phyloP scores from a whole-genome alignment of 2,888 invertebrate species.

The Rhamnusium bicolor region DNA sequence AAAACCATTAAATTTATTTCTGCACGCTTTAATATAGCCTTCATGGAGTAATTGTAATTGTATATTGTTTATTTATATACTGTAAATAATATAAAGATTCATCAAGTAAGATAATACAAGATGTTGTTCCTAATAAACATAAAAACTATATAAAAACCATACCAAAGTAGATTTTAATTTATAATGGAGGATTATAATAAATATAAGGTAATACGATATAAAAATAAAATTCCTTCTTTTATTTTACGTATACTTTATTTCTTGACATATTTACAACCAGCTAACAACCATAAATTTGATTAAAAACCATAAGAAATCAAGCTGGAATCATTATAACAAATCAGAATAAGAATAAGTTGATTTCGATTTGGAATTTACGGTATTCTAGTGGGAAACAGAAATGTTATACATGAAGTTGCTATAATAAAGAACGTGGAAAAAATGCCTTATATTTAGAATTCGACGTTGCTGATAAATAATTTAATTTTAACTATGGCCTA shows the following conservation, averaged over 20 bases:
- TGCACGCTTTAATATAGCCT: conserved; percentile 7
- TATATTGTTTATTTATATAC: not conserved
- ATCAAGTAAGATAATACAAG: conserved; percentile 21
- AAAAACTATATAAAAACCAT: conserved; percentile 18
- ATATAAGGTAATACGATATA: conserved; percentile 14
- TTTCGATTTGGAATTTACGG: not conserved
- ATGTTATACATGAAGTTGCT: not conserved
- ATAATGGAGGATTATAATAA: conserved; percentile 23
- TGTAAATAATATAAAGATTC: conserved; percentile 5
- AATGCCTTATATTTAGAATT: not conserved
- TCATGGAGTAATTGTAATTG: not conserved
- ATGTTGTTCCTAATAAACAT: conserved; percentile 26
- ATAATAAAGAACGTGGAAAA: not conserved
- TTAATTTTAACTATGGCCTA: too few species aligned
- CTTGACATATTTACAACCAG: conserved; percentile 3
- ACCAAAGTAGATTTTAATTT: conserved; percentile 24
- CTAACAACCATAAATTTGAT: conserved; percentile 5
- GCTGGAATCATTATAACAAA: not conserved
- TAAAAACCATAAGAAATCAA: conserved; percentile 3
- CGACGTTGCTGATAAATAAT: too few species aligned
- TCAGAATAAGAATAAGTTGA: not conserved
- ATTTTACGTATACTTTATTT: conserved; percentile 8
- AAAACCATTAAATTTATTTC: conserved; percentile 10
- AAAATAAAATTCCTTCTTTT: conserved; percentile 17
- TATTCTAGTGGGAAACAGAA: not conserved